Evolutionary conservation across 2,888 invertebrate species (phyloP), one percentile per base, ranked within the genome.

Genomic region (Nysson spinosus): DNA sequence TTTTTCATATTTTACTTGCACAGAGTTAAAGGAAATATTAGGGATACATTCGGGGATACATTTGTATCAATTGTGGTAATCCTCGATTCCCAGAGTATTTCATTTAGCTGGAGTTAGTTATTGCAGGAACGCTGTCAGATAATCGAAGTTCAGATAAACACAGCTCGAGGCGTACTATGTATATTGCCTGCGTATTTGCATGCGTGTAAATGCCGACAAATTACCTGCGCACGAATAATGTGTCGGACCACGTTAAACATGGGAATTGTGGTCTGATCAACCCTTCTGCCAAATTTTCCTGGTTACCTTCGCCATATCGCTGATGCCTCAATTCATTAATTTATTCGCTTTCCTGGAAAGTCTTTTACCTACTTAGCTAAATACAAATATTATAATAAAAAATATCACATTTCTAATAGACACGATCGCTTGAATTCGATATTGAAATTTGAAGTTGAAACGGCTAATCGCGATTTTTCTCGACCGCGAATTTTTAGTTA

Each of bases 131-230:
- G 58, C 52, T 56, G 56, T 49, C 44, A 40, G 63, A 68, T 50
- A 58, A 60, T 69, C 58, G 64, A 69, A 56, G 43, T 64, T 55
- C 55, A 63, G 63, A 68, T 75, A 71, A 75, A 73, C 52, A 63
- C 54, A 49, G 46, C 43, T 26, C 35, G 30, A 35, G 51, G 32
- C 22, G n/a, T 24, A 20, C 47, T 39, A 35, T 47, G 39, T 35
- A 55, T 24, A 32, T 39, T 11, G 34, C 50, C 19, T 32, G 54
- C 68, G 34, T 55, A 70, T 71, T 70, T 75, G 67, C 64, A 56
- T 62, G 68, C 54, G 58, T 60, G 74, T 56, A 69, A 75, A 75
- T 69, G 64, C 47, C 60, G 63, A 72, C 75, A 74, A 74, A 75
- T 74, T 75, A 71, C 61, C 60, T 12, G 58, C 64, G 46, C 57